phyloP scores from a whole-genome alignment of 1,140 invertebrate genomes.

The Lordiphosa collinella region DNA sequence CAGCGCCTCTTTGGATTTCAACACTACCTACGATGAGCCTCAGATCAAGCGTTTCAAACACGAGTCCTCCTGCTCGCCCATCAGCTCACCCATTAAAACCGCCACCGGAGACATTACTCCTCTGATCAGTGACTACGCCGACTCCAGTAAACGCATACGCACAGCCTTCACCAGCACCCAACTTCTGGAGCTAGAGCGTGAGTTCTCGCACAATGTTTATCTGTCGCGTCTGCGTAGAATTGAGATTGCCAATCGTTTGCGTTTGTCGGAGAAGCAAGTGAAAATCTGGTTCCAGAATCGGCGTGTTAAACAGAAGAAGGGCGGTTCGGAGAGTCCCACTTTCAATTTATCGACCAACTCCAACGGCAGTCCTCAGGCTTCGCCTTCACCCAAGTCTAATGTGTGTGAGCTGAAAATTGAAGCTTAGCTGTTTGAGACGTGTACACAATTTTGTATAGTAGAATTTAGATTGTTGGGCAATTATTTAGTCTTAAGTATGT shows the following conservation, averaged over 20 bases:
- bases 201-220: slow-evolving; percentile 95
- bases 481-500: slow-evolving; percentile 27
- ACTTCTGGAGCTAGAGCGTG: slow-evolving; percentile 93
- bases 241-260: slow-evolving; percentile 93
- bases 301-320: slow-evolving; percentile 95
- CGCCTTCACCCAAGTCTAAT: slow-evolving; percentile 29
- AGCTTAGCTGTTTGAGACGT: slow-evolving; percentile 16
- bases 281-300: slow-evolving; percentile 97
- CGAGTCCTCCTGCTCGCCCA: slow-evolving; percentile 68
- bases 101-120: slow-evolving; percentile 81
- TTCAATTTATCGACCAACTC: slow-evolving; percentile 65
- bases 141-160: slow-evolving; percentile 88
- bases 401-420: slow-evolving; percentile 40
- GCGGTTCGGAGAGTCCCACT: slow-evolving; percentile 81
- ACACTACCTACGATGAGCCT: slow-evolving; percentile 43
- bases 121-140: slow-evolving; percentile 80
- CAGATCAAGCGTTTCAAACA: slow-evolving; percentile 63
- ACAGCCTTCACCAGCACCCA: slow-evolving; percentile 97
- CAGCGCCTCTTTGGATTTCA: slow-evolving; percentile 54
- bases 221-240: slow-evolving; percentile 92
- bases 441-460: slow-evolving; percentile 33
- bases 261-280: slow-evolving; percentile 95
- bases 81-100: slow-evolving; percentile 64
- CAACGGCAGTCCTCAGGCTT: slow-evolving; percentile 42
- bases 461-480: slow-evolving; percentile 9